Conservation (phyloP, 2,888 invertebrate species). For the Acanthosepion lycidas region DNA sequence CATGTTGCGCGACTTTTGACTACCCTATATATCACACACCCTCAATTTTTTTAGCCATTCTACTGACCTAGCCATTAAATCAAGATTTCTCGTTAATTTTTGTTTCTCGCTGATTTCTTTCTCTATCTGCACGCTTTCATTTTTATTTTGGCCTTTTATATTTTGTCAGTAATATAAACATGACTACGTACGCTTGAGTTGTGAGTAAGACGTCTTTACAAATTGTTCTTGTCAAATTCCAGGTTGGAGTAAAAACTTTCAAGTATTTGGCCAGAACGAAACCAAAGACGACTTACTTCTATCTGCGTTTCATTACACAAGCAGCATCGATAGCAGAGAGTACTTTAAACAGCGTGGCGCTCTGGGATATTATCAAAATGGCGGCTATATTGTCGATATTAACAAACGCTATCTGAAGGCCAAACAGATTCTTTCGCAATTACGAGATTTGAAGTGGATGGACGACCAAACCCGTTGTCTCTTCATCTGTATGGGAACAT, state of each 20-base stretch:
- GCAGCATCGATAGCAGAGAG: neutral
- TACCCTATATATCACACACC: too few relatives aligned
- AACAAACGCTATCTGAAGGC: slow-evolving; percentile 50
- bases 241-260: neutral
- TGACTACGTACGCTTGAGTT: too few relatives aligned
- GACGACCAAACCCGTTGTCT: slow-evolving; percentile 55
- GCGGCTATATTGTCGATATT: slow-evolving; percentile 52
- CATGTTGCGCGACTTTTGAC: too few relatives aligned
- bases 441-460: slow-evolving; percentile 54
- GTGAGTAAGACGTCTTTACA: too few relatives aligned
- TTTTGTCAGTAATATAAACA: too few relatives aligned
- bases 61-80: too few relatives aligned
- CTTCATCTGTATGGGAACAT: slow-evolving; percentile 52
- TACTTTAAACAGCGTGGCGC: slow-evolving; percentile 48
- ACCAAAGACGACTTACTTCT: neutral
- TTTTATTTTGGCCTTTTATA: too few relatives aligned
- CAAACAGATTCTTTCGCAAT: slow-evolving; percentile 33
- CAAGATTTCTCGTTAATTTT: too few relatives aligned
- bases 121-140: too few relatives aligned
- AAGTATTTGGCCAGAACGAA: neutral
- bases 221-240: neutral
- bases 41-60: too few relatives aligned
- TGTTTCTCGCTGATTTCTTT: too few relatives aligned
- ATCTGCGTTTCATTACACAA: neutral
- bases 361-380: slow-evolving; percentile 51